These are phyloP conservation scores for Drosophila punjabiensis DNA, from an alignment of 1,140 invertebrate species.

Conservation along the genomic window DNA sequence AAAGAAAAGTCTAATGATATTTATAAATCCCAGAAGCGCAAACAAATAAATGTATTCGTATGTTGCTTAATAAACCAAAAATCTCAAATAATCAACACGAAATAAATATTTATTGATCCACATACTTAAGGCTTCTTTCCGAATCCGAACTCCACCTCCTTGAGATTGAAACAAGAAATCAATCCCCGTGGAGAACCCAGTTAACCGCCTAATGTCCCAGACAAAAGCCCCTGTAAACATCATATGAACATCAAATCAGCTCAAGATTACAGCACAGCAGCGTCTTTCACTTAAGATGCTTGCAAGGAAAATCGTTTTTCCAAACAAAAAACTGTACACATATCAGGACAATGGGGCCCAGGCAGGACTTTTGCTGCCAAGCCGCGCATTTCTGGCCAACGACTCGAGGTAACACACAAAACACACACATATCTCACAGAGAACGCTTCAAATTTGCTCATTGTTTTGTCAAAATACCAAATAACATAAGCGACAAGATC, in stretches of 20 bases:
- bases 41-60: neutral
- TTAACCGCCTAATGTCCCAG: constrained; percentile 33
- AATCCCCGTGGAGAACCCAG: constrained; percentile 25
- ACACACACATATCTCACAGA: constrained; percentile 43
- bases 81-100: neutral
- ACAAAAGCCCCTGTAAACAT: constrained; percentile 46
- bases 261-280: constrained; percentile 41
- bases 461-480: constrained; percentile 68
- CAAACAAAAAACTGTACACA: constrained; percentile 46
- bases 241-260: constrained; percentile 53
- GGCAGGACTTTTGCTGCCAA: constrained; percentile 30
- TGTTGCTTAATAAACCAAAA: neutral
- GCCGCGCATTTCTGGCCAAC: constrained; percentile 56
- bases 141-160: neutral
- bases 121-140: neutral
- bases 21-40: no score
- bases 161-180: constrained; percentile 13
- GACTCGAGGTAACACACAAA: constrained; percentile 56
- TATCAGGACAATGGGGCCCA: constrained; percentile 35
- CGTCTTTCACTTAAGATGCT: constrained; percentile 27
- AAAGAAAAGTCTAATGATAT: no score
- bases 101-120: constrained; percentile 32
- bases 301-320: constrained; percentile 33
- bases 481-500: constrained; percentile 81
- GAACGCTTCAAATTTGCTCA: constrained; percentile 55